Evolutionary conservation across 30 jellyfish, hydroid and myxozoan species (phyloP), one percentile per base, ranked within the genome.

Genomic region (Mastigias papua): DNA sequence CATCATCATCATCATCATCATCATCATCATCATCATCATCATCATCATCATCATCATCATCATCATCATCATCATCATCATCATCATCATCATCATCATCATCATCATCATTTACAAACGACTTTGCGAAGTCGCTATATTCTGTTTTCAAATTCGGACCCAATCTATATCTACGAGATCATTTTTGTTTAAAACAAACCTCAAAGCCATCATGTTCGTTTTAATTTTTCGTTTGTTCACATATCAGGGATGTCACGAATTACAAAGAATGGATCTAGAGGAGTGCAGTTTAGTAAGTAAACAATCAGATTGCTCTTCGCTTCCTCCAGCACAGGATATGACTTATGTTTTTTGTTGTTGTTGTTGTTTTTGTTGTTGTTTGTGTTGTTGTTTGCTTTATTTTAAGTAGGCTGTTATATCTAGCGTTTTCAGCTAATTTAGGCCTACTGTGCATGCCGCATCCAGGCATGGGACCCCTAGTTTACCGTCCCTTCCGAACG

Each of bases 251-350:
- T 94, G 99, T 74, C 99, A 94, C 57, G 97, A 90, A 74, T 81
- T 94, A 27, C 99, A 94, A 74, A 73, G 99, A 64, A 96, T 94
- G 94, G 99, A 94, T 69, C 89, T 94, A 16, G 99, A 94, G 82
- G 99, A 94, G 71, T 94, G 99, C 48, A 86, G 85, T 26, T 83
- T 94, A 72, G 99, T 94, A 67, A 72, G 96, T 81, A 33, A 13
- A 37, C n/a, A n/a, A n/a, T n/a, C n/a, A n/a, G n/a, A 11, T 11
- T 37, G 54, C 11, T 37, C 11, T 11, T 3, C 11, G 54, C 54
- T 3, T 37, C 10, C 5, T 37, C 5, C 11, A 3, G 5, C 11
- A 11, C 54, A 11, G 54, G 54, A 37, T 37, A 11, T 37, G 54
- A 37, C 54, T 3, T 37, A 11, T 37, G 54, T 37, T 37, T 3